These are phyloP conservation scores for Ictidomys tridecemlineatus DNA, from an alignment of 2,113 vertebrate genomes.

Conservation along the genomic window DNA sequence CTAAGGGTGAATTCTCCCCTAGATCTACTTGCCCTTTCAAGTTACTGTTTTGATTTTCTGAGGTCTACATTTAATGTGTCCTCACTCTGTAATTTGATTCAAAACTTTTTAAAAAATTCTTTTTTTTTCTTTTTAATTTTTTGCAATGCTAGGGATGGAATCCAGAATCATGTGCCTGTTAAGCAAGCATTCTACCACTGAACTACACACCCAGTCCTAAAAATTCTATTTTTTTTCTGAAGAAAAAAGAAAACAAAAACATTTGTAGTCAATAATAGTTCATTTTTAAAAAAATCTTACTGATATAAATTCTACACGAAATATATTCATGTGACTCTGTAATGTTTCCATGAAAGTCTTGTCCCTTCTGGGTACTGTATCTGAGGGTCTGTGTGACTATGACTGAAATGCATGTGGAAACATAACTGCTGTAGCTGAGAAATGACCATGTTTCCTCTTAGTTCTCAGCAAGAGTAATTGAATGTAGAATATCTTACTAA, in stretches of 20 bases:
- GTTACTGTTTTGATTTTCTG: neutral
- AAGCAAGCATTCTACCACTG: neutral
- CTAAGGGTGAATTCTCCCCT: neutral
- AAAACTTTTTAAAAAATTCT: neutral
- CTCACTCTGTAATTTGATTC: neutral
- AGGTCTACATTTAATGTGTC: neutral
- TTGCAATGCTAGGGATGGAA: too few relatives aligned
- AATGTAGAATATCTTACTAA: conserved; percentile 91
- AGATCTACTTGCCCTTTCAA: neutral
- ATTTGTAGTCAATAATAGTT: neutral
- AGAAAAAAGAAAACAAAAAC: neutral
- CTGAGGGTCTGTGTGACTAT: conserved; percentile 80
- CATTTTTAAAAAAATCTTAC: neutral
- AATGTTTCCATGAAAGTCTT: conserved; percentile 70
- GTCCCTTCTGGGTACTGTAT: conserved; percentile 56
- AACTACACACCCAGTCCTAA: neutral
- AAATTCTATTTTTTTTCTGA: neutral
- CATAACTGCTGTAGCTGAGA: conserved; percentile 84
- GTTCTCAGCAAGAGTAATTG: conserved; percentile 90
- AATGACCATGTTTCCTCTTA: conserved; percentile 87
- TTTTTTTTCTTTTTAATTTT: too few relatives aligned
- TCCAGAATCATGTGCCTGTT: neutral
- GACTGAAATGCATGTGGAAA: conserved; percentile 82
- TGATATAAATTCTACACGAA: neutral
- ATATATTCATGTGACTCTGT: conserved; percentile 10